Base-by-base conservation (phyloP, 2,888 invertebrate genomes). In the Hemithea aestivaria region DNA sequence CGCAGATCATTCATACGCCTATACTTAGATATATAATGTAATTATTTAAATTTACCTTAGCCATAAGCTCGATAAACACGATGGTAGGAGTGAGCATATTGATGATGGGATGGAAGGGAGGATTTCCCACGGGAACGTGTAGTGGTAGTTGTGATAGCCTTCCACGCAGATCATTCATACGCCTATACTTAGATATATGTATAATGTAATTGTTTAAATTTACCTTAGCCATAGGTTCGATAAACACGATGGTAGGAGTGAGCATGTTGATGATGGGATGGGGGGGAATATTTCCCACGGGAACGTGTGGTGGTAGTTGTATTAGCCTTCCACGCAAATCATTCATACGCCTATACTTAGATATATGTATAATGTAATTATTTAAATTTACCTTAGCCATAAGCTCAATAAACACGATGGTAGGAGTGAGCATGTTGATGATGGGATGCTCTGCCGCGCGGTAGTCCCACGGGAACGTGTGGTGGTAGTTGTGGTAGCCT, bases 141-240 rank as follows among this genome's bases (percentile, higher is more conserved):
- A 95, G 71, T 95, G 95, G 79, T 93, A 95, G 75, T 96, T 95
- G 83, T 95, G 95, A 90, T 93, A 95, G 6, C 95, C 95, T 73
- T 94, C 94, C 9, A 94, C 93, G 53, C 93, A 80, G 11, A 92
- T 89, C 65, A 91, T 68, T 51, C 93, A 72, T 0, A 94, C 94
- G 2, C 87, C 79, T 23, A 88, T 77, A 66, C 93, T n/a, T n/a
- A n/a, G n/a, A n/a, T n/a, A n/a, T n/a, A n/a, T n/a, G n/a, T n/a
- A n/a, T n/a, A n/a, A n/a, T n/a, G n/a, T n/a, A n/a, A n/a, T n/a
- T n/a, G n/a, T n/a, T n/a, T n/a, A n/a, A n/a, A n/a, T n/a, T n/a
- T n/a, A n/a, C n/a, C n/a, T n/a, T n/a, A n/a, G n/a, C n/a, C n/a
- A n/a, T n/a, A n/a, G n/a, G n/a, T n/a, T n/a, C n/a, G n/a, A n/a